Evolutionary conservation across 1,140 invertebrate species (phyloP), one percentile per base, ranked within the genome.

Genomic region (Drosophila ercepeae): DNA sequence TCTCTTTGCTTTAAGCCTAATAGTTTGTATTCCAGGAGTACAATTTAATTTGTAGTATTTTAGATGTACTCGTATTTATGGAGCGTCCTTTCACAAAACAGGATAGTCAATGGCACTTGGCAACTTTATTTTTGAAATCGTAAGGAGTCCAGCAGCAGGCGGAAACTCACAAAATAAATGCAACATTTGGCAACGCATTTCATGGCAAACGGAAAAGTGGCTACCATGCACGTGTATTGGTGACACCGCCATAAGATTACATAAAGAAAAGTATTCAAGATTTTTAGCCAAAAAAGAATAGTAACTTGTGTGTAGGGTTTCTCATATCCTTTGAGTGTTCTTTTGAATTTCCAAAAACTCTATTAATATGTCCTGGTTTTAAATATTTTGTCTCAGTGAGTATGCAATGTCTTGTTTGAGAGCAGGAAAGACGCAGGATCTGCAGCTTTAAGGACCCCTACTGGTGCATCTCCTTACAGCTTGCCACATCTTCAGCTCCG

Each of bases 81-180:
- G 11, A 32, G 29, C 29, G 9, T 19, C 49, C 32, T 39, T 19
- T 16, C 16, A 18, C 7, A 18, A 9, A 19, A 14, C 8, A 11
- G 6, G 2, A 42, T 64, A 64, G 32, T 50, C 42, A 39, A 42
- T 42, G 21, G n/a, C 25, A 46, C 7, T 45, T 51, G 23, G 25
- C 44, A 64, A 48, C 25, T 41, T 39, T 11, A 16, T 41, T 65
- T 16, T 23, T 21, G n/a, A 42, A 57, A 9, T 36, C 21, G 14
- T 16, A n/a, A 9, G 18, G 27, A 39, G 19, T 32, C 34, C 36
- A 51, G 48, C 18, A 46, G 44, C 50, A 65, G 64, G 50, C 81
- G 81, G 81, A 89, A 89, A 61, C 78, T 76, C 61, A 74, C 86
- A 86, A 75, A 75, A 86, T 78, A 86, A 89, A 89, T 81, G 81